Percentiles rank a stretch among this genome's conserved stretches.
Conservation (phyloP, 2,113 vertebrate species). For the Chrysochloris asiatica region DNA sequence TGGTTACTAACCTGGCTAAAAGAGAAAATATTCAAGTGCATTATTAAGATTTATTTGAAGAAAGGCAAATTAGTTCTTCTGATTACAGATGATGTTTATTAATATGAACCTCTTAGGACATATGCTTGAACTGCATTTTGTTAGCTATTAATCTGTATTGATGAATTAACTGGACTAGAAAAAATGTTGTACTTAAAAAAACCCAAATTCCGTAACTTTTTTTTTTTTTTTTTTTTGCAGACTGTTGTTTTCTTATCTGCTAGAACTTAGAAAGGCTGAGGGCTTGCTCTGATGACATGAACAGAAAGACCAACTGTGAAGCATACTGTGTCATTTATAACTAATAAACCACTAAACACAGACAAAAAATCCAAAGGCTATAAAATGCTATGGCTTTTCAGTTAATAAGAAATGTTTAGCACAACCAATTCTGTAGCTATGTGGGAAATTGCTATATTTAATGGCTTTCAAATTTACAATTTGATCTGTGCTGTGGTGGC, state of each 20-base stretch:
- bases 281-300: background rate
- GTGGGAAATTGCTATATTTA: slow-evolving; percentile 30
- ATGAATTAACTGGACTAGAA: background rate
- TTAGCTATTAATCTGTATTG: slow-evolving; percentile 9
- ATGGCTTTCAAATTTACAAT: background rate
- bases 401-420: slow-evolving; percentile 8
- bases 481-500: background rate
- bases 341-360: background rate
- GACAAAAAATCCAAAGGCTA: slow-evolving; percentile 49
- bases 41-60: background rate
- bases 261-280: slow-evolving; percentile 17
- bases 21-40: background rate
- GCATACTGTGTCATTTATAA: background rate
- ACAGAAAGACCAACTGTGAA: slow-evolving; percentile 38
- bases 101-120: background rate
- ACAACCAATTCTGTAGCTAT: slow-evolving; percentile 19
- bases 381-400: slow-evolving; percentile 20
- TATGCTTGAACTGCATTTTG: background rate
- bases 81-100: background rate
- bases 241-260: background rate
- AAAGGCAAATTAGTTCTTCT: background rate
- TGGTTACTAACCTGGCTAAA: background rate
- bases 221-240: background rate
- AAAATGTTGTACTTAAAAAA: slow-evolving; percentile 29
- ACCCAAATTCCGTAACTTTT: background rate